Conservation (phyloP, 2,113 vertebrate species). For the Rynchops niger region DNA sequence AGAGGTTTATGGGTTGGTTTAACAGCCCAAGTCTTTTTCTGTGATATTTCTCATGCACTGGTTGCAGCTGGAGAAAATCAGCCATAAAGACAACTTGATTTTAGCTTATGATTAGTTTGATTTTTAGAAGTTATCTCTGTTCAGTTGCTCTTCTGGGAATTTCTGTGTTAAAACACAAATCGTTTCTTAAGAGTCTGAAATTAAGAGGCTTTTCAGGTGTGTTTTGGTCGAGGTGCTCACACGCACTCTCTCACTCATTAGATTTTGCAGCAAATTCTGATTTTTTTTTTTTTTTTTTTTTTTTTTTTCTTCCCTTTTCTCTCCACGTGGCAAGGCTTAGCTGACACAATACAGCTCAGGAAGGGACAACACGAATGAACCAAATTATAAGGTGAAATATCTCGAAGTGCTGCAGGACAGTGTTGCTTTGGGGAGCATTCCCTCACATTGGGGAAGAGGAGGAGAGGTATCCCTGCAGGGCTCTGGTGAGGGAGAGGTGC, state of each 20-base stretch:
- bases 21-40: neutral
- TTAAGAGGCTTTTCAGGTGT: neutral
- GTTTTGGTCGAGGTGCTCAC: neutral
- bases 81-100: neutral
- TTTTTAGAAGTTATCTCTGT: neutral
- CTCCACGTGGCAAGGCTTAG: neutral
- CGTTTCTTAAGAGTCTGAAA: neutral
- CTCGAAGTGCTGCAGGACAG: neutral
- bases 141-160: neutral
- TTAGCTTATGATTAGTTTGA: neutral
- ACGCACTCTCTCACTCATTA: rapidly evolving
- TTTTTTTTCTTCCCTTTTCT: too few species aligned
- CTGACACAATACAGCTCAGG: neutral
- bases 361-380: neutral
- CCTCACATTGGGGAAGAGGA: rapidly evolving
- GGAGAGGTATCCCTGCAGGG: neutral
- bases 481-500: neutral
- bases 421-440: neutral
- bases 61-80: neutral
- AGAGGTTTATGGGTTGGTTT: neutral
- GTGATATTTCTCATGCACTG: neutral
- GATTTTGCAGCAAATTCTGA: neutral
- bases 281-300: neutral
- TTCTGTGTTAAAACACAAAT: neutral
- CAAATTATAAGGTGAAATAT: neutral